These are phyloP conservation scores for Sphaerodactylus townsendi DNA, from an alignment of 2,113 vertebrate genomes.

Conservation along the genomic window DNA sequence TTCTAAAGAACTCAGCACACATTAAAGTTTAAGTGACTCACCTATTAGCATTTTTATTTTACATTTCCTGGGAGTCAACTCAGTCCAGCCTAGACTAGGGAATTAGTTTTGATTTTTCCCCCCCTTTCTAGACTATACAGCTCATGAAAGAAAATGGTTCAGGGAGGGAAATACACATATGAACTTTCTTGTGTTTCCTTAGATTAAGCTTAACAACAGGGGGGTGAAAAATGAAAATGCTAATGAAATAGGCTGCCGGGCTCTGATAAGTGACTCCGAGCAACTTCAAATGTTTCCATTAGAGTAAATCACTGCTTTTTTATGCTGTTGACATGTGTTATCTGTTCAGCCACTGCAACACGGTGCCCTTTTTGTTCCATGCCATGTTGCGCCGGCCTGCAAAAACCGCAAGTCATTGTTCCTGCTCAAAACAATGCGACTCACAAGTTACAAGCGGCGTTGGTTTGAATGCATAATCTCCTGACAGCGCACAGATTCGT, in stretches of 20 bases:
- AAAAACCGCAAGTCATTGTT: slow-evolving; percentile 26
- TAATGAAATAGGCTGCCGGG: slow-evolving; percentile 67
- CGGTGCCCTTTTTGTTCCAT: slow-evolving; percentile 12
- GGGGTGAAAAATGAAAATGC: slow-evolving; percentile 59
- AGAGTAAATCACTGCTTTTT: slow-evolving; percentile 50
- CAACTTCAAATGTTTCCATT: slow-evolving; percentile 61
- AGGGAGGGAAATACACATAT: slow-evolving; percentile 23
- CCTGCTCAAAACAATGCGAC: slow-evolving; percentile 29
- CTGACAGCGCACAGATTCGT: not conserved
- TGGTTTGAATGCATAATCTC: slow-evolving; percentile 13
- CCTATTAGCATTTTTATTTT: not conserved
- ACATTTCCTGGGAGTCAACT: slow-evolving; percentile 11
- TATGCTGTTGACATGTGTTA: slow-evolving; percentile 35
- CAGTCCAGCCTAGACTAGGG: not conserved
- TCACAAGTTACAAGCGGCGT: not conserved
- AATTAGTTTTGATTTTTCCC: not conserved
- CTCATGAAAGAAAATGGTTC: not conserved
- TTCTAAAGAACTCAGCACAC: not conserved
- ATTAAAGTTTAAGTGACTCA: not conserved
- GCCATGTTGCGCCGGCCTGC: not conserved
- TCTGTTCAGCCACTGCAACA: slow-evolving; percentile 53
- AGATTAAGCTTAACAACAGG: slow-evolving; percentile 48
- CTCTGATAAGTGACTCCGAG: slow-evolving; percentile 64
- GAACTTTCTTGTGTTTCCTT: slow-evolving; percentile 47
- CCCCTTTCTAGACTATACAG: slow-evolving; percentile 6